Evolutionary conservation across 2,113 vertebrate genomes (phyloP).

Genomic region (Podiceps cristatus): DNA sequence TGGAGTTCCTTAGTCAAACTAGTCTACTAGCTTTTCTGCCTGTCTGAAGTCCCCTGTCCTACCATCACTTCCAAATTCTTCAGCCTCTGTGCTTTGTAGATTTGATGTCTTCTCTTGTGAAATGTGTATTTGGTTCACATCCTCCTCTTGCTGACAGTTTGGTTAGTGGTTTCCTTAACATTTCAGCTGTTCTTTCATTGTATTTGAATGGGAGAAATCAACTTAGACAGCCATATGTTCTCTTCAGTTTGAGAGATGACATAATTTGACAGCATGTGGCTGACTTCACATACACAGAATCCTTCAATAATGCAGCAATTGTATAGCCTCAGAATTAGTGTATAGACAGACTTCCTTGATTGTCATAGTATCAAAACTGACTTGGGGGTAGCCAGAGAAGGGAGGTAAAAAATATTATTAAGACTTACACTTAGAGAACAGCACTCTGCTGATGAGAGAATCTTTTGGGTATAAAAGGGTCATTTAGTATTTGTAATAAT

Average conservation of each 20-base stretch:
- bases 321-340: background rate
- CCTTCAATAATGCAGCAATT: background rate
- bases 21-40: background rate
- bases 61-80: background rate
- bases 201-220: background rate
- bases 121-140: background rate
- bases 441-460: background rate
- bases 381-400: background rate
- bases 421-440: background rate
- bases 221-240: background rate
- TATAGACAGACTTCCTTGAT: background rate
- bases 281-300: background rate
- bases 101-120: background rate
- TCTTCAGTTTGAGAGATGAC: background rate
- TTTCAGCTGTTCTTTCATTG: background rate
- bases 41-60: background rate
- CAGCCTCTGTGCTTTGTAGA: background rate
- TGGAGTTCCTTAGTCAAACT: background rate
- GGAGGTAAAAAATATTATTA: background rate
- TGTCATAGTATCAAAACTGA: background rate
- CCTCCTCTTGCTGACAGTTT: background rate
- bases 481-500: background rate
- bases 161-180: background rate
- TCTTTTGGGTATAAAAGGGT: background rate
- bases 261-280: background rate